These are phyloP conservation scores for Turritopsis dohrnii DNA, from an alignment of 30 jellyfish, hydroid and myxozoan species.

Conservation along the genomic window DNA sequence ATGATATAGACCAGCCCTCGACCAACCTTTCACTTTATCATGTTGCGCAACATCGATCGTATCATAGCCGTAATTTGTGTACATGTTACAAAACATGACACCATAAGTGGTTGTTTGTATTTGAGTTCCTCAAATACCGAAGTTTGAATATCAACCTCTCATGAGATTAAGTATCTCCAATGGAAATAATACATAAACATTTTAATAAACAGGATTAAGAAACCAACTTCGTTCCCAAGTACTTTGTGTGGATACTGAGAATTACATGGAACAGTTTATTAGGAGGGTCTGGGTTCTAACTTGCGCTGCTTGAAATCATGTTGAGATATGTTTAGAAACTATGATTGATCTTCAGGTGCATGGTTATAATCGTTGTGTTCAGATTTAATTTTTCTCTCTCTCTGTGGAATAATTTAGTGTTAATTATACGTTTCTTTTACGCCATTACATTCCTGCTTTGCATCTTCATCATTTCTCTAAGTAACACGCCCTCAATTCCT, in stretches of 20 bases:
- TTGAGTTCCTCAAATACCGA: neutral
- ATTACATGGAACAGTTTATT: too few species aligned
- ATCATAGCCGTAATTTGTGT: neutral
- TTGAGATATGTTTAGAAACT: too few species aligned
- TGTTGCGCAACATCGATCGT: neutral
- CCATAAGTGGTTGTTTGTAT: neutral
- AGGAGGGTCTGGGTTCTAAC: too few species aligned
- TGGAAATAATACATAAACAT: neutral
- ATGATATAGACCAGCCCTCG: neutral
- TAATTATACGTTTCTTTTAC: too few species aligned
- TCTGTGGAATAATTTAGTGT: too few species aligned
- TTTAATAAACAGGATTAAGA: neutral
- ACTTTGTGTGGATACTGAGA: neutral
- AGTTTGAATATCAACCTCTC: neutral
- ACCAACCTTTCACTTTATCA: neutral
- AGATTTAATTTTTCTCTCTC: too few species aligned
- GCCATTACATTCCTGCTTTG: too few species aligned
- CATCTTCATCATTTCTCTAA: too few species aligned
- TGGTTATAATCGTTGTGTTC: too few species aligned
- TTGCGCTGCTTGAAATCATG: too few species aligned
- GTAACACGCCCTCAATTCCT: too few species aligned
- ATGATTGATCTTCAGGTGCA: too few species aligned
- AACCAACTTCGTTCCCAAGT: neutral
- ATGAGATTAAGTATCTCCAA: neutral
- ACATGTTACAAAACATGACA: neutral